A percentile compares a stretch with the other conserved stretches of the same genome.
Conservation (phyloP, 1,140 invertebrate genomes). For the Trissolcus basalis region DNA sequence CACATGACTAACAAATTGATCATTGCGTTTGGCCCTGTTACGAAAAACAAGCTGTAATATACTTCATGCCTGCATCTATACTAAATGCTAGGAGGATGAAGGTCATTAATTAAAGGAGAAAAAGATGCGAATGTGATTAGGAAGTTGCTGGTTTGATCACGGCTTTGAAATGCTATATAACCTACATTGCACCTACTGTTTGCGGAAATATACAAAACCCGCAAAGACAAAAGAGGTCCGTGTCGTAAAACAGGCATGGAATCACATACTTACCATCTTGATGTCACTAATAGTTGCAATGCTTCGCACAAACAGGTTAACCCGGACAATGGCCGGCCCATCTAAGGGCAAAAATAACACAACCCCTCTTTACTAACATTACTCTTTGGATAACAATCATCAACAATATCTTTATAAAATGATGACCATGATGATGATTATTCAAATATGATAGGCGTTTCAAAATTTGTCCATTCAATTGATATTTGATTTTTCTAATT, state of each 20-base stretch:
- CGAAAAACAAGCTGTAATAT: slow-evolving; percentile 67
- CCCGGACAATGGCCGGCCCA: slow-evolving; percentile 93
- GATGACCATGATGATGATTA: no score
- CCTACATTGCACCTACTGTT: slow-evolving; percentile 64
- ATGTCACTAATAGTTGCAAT: slow-evolving; percentile 98
- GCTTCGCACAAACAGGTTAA: slow-evolving; percentile 97
- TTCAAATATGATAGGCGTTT: no score
- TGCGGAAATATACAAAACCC: slow-evolving; percentile 57
- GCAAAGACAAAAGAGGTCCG: slow-evolving; percentile 61
- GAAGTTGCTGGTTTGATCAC: slow-evolving; percentile 43
- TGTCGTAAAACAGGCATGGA: slow-evolving; percentile 58
- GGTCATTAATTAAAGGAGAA: slow-evolving; percentile 42
- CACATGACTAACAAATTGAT: slow-evolving; percentile 16
- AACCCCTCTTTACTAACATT: slow-evolving; percentile 72
- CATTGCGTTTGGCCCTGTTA: slow-evolving; percentile 27
- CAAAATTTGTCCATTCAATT: no score
- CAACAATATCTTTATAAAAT: neutral
- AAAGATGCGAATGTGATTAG: slow-evolving; percentile 52
- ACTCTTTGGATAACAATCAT: slow-evolving; percentile 26
- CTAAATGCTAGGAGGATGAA: slow-evolving; percentile 66
- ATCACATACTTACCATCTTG: slow-evolving; percentile 92
- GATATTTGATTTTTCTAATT: no score
- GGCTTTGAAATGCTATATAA: slow-evolving; percentile 40
- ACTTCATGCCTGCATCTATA: slow-evolving; percentile 71
- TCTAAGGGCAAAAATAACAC: slow-evolving; percentile 82